phyloP scores from a whole-genome alignment of 2,113 vertebrate genomes.

The Ramphastos sulfuratus region DNA sequence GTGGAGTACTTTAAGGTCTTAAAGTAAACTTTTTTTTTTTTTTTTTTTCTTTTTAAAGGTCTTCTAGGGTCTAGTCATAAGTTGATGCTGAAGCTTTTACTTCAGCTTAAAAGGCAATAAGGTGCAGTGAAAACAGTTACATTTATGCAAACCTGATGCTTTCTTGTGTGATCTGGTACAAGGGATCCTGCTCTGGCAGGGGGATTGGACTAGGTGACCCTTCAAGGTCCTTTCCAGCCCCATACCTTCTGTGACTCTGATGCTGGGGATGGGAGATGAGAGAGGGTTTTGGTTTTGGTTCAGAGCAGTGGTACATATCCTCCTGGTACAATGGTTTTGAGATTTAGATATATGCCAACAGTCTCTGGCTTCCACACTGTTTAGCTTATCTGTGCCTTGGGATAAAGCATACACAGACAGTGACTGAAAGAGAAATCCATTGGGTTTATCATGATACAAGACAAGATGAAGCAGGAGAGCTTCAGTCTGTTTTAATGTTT shows the following conservation, averaged over 20 bases:
- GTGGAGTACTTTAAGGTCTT: neutral
- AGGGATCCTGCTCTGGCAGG: no score
- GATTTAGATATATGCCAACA: neutral
- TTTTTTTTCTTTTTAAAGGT: neutral
- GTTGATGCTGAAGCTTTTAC: neutral
- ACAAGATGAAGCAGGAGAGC: neutral
- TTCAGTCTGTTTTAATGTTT: neutral
- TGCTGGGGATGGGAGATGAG: neutral
- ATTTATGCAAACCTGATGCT: neutral
- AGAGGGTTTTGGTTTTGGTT: neutral
- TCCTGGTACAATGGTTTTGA: neutral
- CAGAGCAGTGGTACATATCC: neutral
- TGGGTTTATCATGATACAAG: neutral
- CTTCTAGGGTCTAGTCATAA: neutral
- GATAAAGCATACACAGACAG: neutral
- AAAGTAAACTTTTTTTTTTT: neutral
- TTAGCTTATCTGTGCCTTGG: neutral
- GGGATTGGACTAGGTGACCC: no score
- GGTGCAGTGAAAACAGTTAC: neutral
- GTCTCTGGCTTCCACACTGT: neutral
- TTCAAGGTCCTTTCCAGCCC: no score
- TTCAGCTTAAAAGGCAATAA: neutral
- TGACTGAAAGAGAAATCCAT: neutral
- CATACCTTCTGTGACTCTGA: no score
- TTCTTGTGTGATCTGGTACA: no score